Evolutionary conservation across 2,113 vertebrate genomes (phyloP).

Genomic region (Chionodraco myersi): DNA sequence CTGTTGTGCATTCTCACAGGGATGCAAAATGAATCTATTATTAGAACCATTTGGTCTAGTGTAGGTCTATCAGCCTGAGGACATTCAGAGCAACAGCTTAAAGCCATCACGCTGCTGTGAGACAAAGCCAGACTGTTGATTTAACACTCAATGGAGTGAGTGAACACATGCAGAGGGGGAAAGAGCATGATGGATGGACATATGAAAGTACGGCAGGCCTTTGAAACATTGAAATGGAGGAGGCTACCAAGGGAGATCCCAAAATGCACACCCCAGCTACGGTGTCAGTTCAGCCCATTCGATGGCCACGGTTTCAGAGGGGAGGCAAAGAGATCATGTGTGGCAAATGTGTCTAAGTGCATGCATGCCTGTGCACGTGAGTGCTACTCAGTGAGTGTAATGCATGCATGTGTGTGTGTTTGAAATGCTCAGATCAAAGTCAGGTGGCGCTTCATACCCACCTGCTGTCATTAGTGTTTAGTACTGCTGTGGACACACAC

Average conservation of each 20-base stretch:
- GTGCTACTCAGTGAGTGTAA: conserved; percentile 17
- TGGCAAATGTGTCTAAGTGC: conserved; percentile 16
- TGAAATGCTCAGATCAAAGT: conserved; percentile 72
- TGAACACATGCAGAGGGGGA: conserved; percentile 73
- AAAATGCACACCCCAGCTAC: conserved; percentile 75
- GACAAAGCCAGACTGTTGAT: conserved; percentile 74
- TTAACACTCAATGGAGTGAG: conserved; percentile 77
- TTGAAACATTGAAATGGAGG: conserved; percentile 76
- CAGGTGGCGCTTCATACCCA: conserved; percentile 66
- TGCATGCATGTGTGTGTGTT: conserved; percentile 12
- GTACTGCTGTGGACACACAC: conserved; percentile 23
- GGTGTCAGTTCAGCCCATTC: conserved; percentile 60
- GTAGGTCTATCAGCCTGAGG: conserved; percentile 58
- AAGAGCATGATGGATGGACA: conserved; percentile 77
- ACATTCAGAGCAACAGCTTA: conserved; percentile 69
- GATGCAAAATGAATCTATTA: conserved; percentile 54
- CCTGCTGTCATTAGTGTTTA: conserved; percentile 81
- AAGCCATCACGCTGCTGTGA: conserved; percentile 73
- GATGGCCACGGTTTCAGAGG: conserved; percentile 53
- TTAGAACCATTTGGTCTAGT: conserved; percentile 58
- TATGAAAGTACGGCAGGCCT: conserved; percentile 70
- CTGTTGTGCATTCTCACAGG: conserved; percentile 38
- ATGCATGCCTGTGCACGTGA: conserved; percentile 6
- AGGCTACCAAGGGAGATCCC: conserved; percentile 72
- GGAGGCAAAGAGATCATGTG: conserved; percentile 24